A percentile compares a stretch with the other conserved stretches of the same genome.
These are phyloP conservation scores for Numida meleagris DNA, from an alignment of 2,113 vertebrate species.

Conservation along the genomic window DNA sequence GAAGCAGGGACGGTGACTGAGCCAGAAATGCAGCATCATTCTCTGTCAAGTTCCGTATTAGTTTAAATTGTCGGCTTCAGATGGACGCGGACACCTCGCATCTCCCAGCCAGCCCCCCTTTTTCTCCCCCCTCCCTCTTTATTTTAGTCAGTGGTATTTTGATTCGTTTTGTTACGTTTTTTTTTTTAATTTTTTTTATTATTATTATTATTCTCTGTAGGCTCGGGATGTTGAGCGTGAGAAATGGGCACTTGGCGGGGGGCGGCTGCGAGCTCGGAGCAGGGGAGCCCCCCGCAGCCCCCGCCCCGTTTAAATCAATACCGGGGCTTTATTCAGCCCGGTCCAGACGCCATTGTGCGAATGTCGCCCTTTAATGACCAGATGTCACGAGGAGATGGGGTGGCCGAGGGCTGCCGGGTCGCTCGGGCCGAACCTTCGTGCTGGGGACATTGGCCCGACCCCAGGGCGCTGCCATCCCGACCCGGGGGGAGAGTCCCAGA, in stretches of 20 bases:
- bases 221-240: background rate
- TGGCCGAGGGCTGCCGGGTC: background rate
- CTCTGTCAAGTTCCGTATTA: conserved; percentile 15
- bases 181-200: background rate
- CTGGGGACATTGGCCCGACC: background rate
- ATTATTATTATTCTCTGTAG: background rate
- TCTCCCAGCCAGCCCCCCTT: too few relatives aligned
- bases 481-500: background rate
- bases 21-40: conserved; percentile 16
- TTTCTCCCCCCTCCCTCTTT: background rate
- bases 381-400: background rate
- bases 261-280: background rate
- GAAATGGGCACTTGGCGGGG: background rate
- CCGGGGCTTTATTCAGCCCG: background rate
- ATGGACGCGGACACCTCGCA: background rate
- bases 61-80: background rate
- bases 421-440: background rate
- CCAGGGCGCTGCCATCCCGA: background rate
- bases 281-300: background rate
- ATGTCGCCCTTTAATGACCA: background rate
- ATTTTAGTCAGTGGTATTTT: background rate
- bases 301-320: background rate
- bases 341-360: conserved; percentile 29
- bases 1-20: conserved; percentile 18
- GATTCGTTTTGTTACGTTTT: background rate